phyloP scores from a whole-genome alignment of 2,888 invertebrate species.

The Drosophila maculinotata region DNA sequence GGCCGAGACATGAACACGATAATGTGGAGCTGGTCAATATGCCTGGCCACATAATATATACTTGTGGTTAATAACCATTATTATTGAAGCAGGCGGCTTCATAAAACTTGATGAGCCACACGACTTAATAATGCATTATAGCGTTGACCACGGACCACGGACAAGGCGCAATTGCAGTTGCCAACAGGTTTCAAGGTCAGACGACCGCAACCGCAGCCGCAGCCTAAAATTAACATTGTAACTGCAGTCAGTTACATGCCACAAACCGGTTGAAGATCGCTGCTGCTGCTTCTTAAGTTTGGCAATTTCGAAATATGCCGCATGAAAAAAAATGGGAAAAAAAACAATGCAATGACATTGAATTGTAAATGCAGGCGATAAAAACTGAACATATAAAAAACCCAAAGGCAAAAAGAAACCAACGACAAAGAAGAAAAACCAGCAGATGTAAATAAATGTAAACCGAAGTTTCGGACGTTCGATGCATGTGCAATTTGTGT shows the following conservation, averaged over 20 bases:
- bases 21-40: background rate
- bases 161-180: constrained; percentile 33
- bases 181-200: constrained; percentile 59
- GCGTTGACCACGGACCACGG: constrained; percentile 46
- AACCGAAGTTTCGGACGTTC: constrained; percentile 28
- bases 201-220: constrained; percentile 18
- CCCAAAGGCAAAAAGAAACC: constrained; percentile 4
- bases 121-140: constrained; percentile 50
- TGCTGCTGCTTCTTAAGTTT: constrained; percentile 40
- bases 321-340: constrained; percentile 15
- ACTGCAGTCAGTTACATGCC: constrained; percentile 46
- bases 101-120: constrained; percentile 60
- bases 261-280: constrained; percentile 56
- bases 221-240: constrained; percentile 50
- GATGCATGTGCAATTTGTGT: constrained; percentile 57
- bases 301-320: constrained; percentile 43
- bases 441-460: constrained; percentile 41
- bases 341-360: constrained; percentile 65
- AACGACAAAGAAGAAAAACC: constrained; percentile 24
- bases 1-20: constrained; percentile 32
- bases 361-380: constrained; percentile 66
- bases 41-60: constrained; percentile 11
- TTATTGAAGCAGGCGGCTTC: constrained; percentile 41
- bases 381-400: constrained; percentile 36
- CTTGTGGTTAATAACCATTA: constrained; percentile 56